Evolutionary conservation across 2,797 vertebrate genomes (phyloP), one percentile per base, ranked within the genome.

Genomic region (Pangasius krempfi): DNA sequence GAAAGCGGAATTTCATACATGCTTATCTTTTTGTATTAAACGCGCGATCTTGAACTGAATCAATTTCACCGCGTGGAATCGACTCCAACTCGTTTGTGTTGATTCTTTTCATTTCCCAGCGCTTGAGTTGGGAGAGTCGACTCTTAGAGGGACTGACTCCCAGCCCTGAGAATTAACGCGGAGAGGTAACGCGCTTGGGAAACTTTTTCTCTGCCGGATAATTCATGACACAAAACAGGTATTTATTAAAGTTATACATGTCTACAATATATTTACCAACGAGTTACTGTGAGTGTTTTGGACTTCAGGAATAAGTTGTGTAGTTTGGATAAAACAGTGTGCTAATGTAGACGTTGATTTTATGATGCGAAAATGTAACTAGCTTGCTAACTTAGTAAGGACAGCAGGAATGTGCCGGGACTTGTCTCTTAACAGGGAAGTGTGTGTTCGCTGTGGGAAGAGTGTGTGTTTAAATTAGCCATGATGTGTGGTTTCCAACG

Each of bases 161-260:
- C 68, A 85, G 33, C 88, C 84, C 86, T 83, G 83, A 80, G 92
- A 88, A 89, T 91, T 87, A 88, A 91, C 91, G 93, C 91, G 94
- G 88, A 79, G 94, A 94, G 94, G 92, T 95, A 94, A 92, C 90
- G 76, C 40, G 93, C 44, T n/a, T 47, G 89, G 92, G 90, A 73
- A 92, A 95, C 94, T 78, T 93, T 95, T 94, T 90, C 79, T 73
- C 90, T 75, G 72, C 91, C 87, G 93, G 90, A 85, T 90, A 89
- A 91, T 94, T 93, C 92, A 95, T 95, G 95, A 94, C 92, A 94
- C 93, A 93, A 90, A 91, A 7, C 94, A 95, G 96, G 96, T 96
- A 85, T 56, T 73, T 85, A 56, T 70, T 52, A 54, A 37, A 13
- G n/a, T 37, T 50, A 22, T 44, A 27, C 7, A 82, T 8, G 12